Evolutionary conservation across 1,140 invertebrate species (phyloP).

Genomic region (Pemphigus obesinymphae): DNA sequence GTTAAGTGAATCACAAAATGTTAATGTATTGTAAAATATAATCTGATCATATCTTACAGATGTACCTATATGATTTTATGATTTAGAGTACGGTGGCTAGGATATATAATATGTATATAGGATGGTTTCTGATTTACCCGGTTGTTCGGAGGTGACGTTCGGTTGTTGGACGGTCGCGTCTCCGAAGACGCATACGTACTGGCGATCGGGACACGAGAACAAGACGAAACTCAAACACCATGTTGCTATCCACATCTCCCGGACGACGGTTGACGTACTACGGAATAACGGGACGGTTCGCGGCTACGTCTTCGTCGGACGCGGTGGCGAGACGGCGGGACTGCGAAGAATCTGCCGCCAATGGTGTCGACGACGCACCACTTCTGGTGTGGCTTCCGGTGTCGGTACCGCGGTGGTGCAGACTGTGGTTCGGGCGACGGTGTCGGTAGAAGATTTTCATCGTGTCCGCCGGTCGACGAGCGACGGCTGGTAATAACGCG

Average conservation of each 20-base stretch:
- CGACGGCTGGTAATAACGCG: not conserved
- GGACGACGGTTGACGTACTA: not conserved
- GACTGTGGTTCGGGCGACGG: not conserved
- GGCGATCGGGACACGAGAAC: slow-evolving; percentile 23
- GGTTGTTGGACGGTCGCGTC: not conserved
- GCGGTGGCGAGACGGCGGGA: not conserved
- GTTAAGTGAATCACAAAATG: too few species aligned
- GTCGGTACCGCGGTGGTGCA: not conserved
- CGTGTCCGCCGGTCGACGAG: not conserved
- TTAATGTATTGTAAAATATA: too few species aligned
- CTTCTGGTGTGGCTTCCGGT: not conserved
- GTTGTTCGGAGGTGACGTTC: not conserved
- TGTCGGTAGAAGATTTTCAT: not conserved
- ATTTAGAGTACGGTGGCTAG: too few species aligned
- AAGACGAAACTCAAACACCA: slow-evolving; percentile 27
- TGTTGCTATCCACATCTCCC: slow-evolving; percentile 39
- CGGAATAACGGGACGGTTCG: not conserved
- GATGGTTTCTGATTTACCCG: not conserved
- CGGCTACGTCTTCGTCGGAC: not conserved
- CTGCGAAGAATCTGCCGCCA: not conserved
- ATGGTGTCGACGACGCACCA: not conserved
- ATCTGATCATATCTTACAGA: too few species aligned
- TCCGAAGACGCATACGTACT: not conserved
- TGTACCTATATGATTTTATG: too few species aligned
- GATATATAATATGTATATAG: too few species aligned